These are phyloP conservation scores for Nemapogon koenigi DNA, from an alignment of 2,888 invertebrate genomes.

Conservation along the genomic window DNA sequence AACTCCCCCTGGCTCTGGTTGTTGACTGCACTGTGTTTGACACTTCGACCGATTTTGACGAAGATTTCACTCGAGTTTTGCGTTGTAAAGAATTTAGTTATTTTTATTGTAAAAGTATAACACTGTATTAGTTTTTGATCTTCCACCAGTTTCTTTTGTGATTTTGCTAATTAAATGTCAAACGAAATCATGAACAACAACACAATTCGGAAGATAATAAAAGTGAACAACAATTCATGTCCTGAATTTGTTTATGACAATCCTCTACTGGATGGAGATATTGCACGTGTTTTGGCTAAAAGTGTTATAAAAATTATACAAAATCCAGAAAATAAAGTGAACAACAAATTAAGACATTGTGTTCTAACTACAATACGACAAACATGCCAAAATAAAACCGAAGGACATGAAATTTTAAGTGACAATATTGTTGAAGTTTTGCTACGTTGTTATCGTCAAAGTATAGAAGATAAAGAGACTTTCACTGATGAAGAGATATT, in stretches of 20 bases:
- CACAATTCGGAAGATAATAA: constrained; percentile 38
- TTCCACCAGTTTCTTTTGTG: no score
- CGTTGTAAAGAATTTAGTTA: no score
- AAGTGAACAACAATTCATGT: constrained; percentile 27
- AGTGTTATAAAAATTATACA: constrained; percentile 42
- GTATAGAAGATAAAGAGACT: constrained; percentile 21
- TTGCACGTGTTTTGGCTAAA: constrained; percentile 35
- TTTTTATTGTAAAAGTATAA: no score
- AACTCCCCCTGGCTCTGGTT: no score
- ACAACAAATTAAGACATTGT: constrained; percentile 32
- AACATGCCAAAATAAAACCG: constrained; percentile 33
- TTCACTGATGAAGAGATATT: constrained; percentile 18
- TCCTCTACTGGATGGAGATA: constrained; percentile 38
- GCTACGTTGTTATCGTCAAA: constrained; percentile 28
- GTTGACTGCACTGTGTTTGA: no score
- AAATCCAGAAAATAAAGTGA: constrained; percentile 28
- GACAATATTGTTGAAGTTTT: constrained; percentile 30
- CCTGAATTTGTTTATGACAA: constrained; percentile 37
- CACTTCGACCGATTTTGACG: no score
- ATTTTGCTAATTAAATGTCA: no score
- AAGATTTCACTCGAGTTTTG: no score
- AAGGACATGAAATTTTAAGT: constrained; percentile 32
- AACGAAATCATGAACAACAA: constrained; percentile 43
- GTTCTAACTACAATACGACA: constrained; percentile 39
- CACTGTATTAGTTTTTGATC: no score